A percentile compares a stretch with the other conserved stretches of the same genome.
phyloP scores from a whole-genome alignment of 2,888 invertebrate species.

The Hedya salicella region DNA sequence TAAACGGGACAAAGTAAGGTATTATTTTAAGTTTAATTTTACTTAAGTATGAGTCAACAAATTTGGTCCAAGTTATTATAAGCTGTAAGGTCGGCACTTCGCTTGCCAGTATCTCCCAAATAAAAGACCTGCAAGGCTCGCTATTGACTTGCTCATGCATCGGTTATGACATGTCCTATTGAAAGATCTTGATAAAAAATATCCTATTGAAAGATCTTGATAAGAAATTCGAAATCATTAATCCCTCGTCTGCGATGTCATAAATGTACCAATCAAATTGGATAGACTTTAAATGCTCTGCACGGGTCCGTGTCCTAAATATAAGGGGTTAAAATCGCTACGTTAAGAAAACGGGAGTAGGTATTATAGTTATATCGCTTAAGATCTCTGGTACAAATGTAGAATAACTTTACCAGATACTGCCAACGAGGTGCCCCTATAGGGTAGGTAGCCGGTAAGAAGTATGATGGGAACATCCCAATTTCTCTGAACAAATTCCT shows the following conservation, averaged over 20 bases:
- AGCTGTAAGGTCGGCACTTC: conserved; percentile 50
- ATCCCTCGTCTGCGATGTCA: too few relatives aligned
- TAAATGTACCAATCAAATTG: too few relatives aligned
- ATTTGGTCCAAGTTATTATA: conserved; percentile 74
- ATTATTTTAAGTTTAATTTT: conserved; percentile 57
- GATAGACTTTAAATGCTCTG: too few relatives aligned
- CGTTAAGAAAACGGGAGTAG: too few relatives aligned
- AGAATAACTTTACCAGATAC: not conserved
- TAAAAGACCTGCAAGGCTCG: not conserved
- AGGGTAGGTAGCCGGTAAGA: conserved; percentile 57
- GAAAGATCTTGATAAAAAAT: not conserved
- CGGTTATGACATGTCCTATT: not conserved
- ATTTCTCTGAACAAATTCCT: conserved; percentile 12
- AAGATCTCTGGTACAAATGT: not conserved
- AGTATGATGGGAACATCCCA: conserved; percentile 18
- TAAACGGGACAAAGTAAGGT: conserved; percentile 48
- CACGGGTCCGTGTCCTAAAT: too few relatives aligned
- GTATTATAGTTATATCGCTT: too few relatives aligned
- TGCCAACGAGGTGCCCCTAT: not conserved
- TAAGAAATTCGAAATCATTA: not conserved
- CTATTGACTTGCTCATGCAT: too few relatives aligned
- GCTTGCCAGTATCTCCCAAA: not conserved
- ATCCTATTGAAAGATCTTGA: not conserved
- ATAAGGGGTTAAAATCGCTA: too few relatives aligned
- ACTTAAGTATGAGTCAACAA: conserved; percentile 57